phyloP scores from a whole-genome alignment of 2,888 invertebrate genomes.

The Hemaris fuciformis region DNA sequence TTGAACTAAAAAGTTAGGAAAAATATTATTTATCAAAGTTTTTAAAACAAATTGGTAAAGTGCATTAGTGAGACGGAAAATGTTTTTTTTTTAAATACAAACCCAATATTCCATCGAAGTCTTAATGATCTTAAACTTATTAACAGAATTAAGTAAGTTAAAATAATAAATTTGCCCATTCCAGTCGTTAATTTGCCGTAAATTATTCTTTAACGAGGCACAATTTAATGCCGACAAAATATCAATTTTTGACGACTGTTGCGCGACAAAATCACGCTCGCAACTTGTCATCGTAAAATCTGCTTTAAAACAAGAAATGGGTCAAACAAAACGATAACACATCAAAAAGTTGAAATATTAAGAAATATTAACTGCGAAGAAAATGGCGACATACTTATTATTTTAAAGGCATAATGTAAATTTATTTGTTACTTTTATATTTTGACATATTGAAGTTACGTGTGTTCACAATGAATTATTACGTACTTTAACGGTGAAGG shows the following conservation, averaged over 20 bases:
- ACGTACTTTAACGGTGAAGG: no score
- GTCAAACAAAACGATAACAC: slow-evolving; percentile 44
- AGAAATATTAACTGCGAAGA: slow-evolving; percentile 18
- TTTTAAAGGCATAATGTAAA: neutral
- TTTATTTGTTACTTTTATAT: neutral
- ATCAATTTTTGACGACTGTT: neutral
- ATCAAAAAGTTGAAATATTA: slow-evolving; percentile 33
- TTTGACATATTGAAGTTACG: no score
- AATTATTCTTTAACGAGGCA: neutral
- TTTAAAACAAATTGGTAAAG: no score
- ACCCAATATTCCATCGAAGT: no score
- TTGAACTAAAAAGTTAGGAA: no score
- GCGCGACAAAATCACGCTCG: neutral
- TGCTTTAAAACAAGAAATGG: slow-evolving; percentile 40
- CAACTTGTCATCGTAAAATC: neutral
- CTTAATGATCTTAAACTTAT: no score
- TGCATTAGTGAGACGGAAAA: no score
- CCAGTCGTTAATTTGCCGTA: neutral
- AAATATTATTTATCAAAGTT: no score
- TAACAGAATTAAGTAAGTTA: no score
- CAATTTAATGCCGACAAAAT: neutral
- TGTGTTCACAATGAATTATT: no score
- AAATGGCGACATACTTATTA: slow-evolving; percentile 7
- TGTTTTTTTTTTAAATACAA: no score
- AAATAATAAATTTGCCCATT: neutral